Evolutionary conservation across 2,113 vertebrate genomes (phyloP).

Genomic region (Phasianus colchicus): DNA sequence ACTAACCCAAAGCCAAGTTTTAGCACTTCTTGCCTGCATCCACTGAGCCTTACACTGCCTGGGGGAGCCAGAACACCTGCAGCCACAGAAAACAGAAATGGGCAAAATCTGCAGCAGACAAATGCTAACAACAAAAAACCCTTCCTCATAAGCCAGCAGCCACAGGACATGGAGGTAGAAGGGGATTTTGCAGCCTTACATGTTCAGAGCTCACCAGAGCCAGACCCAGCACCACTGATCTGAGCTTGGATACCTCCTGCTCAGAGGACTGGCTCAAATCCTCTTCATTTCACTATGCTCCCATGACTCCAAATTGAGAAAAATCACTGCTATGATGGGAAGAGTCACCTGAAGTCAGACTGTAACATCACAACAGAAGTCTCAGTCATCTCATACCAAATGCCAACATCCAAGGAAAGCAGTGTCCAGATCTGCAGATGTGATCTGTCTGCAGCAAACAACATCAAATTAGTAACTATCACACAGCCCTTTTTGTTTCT

Average conservation of each 20-base stretch:
- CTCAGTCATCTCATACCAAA: not conserved
- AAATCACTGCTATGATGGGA: not conserved
- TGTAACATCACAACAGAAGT: not conserved
- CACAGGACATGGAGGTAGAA: accelerated
- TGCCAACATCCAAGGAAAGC: not conserved
- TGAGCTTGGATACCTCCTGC: accelerated
- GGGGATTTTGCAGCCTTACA: not conserved
- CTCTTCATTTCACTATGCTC: accelerated
- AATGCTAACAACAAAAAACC: not conserved
- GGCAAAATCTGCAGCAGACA: not conserved
- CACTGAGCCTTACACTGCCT: not conserved
- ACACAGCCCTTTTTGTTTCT: not conserved
- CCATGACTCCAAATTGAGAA: not conserved
- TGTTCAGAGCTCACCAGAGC: not conserved
- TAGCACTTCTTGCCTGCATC: not conserved
- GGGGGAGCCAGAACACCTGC: accelerated
- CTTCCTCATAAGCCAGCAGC: not conserved
- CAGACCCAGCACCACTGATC: not conserved
- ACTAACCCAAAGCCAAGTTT: not conserved
- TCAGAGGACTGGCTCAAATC: not conserved
- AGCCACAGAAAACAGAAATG: not conserved
- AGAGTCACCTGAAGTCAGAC: not conserved
- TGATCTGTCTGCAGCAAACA: not conserved
- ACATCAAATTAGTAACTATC: not conserved
- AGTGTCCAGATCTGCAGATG: not conserved